phyloP scores from a whole-genome alignment of 2,888 invertebrate genomes.

The Litoditis marina region DNA sequence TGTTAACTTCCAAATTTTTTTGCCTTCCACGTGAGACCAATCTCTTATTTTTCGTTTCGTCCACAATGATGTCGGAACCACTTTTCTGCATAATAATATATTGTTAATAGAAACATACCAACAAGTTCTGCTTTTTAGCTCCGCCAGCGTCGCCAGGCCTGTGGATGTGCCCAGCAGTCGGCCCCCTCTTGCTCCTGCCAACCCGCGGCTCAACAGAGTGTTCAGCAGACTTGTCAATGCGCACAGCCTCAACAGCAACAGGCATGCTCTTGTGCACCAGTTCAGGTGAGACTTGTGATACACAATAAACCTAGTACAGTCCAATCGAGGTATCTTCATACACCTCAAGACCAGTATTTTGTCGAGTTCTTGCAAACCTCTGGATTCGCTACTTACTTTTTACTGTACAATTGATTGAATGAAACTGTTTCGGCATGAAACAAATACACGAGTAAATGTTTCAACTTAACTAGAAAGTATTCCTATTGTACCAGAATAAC shows the following conservation, averaged over 20 bases:
- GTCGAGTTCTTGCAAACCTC: not conserved
- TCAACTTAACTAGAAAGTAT: too few relatives aligned
- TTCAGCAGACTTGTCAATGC: constrained; percentile 33
- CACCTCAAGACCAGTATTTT: too few relatives aligned
- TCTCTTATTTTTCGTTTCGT: not conserved
- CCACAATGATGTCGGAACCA: not conserved
- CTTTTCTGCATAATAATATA: not conserved
- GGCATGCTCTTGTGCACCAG: constrained; percentile 12
- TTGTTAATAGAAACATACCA: too few relatives aligned
- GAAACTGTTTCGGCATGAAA: too few relatives aligned
- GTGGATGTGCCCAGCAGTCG: constrained; percentile 34
- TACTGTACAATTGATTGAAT: too few relatives aligned
- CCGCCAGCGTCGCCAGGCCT: constrained; percentile 32
- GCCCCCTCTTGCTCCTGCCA: constrained; percentile 26
- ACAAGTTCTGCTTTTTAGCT: constrained; percentile 17
- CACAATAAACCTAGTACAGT: too few relatives aligned
- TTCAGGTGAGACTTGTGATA: too few relatives aligned
- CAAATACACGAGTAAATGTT: not conserved
- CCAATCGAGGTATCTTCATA: too few relatives aligned
- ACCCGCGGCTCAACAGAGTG: constrained; percentile 18
- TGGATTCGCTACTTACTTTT: not conserved
- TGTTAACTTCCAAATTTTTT: too few relatives aligned
- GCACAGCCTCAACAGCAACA: constrained; percentile 26
- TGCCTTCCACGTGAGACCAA: not conserved
- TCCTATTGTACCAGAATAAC: not conserved